These are phyloP conservation scores for Sinocyclocheilus rhinocerous DNA, from an alignment of 2,113 vertebrate genomes.

Conservation along the genomic window DNA sequence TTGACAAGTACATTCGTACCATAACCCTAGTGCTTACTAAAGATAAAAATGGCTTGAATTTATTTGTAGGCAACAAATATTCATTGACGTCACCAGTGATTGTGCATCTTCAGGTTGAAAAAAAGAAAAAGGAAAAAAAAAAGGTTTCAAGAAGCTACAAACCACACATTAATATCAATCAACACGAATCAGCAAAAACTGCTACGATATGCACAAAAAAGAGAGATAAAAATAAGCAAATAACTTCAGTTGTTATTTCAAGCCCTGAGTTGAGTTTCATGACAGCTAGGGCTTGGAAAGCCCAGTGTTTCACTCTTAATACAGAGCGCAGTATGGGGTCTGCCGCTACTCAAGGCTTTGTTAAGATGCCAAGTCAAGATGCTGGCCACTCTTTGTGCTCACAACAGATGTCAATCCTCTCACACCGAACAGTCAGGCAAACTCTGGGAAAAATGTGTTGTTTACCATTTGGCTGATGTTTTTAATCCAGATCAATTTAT, in stretches of 20 bases:
- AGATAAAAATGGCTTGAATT: background rate
- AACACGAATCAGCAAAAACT: background rate
- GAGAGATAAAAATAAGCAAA: background rate
- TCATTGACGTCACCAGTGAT: background rate
- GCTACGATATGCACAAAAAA: background rate
- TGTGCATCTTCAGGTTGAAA: background rate
- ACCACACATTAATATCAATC: background rate
- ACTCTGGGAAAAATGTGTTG: background rate
- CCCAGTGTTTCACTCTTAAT: background rate
- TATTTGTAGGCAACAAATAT: background rate
- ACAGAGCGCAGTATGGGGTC: background rate
- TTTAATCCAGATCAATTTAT: background rate
- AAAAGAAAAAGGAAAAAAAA: background rate
- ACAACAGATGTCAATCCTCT: conserved; percentile 39
- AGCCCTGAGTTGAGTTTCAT: background rate
- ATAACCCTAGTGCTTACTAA: conserved; percentile 18
- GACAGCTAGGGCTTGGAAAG: background rate
- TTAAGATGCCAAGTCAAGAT: conserved; percentile 44
- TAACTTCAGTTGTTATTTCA: conserved; percentile 11
- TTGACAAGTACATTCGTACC: conserved; percentile 2
- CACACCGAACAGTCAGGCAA: background rate
- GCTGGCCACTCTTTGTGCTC: conserved; percentile 19
- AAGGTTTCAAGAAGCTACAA: background rate
- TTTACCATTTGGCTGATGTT: background rate
- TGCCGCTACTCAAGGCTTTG: conserved; percentile 26